These are phyloP conservation scores for Gallinago undulata DNA, from an alignment of 2,113 vertebrate species.

Conservation along the genomic window DNA sequence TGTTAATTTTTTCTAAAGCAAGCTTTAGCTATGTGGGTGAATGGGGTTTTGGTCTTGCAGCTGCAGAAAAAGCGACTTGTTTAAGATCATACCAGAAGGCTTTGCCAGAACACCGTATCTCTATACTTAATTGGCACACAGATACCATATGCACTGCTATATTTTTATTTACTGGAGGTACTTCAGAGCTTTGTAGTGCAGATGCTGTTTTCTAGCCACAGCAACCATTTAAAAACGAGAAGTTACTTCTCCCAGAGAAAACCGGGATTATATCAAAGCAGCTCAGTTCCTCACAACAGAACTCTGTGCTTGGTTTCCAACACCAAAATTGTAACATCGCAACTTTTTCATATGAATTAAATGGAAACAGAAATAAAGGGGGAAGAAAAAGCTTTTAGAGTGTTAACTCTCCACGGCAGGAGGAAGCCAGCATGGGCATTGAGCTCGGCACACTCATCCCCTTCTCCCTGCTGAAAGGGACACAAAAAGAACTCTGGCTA, in stretches of 20 bases:
- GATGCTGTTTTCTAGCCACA: not conserved
- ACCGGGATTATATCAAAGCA: constrained; percentile 15
- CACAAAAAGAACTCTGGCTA: constrained; percentile 70
- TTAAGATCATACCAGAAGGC: not conserved
- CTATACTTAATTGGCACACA: not conserved
- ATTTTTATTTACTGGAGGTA: not conserved
- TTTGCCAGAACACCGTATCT: not conserved
- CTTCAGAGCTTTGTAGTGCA: not conserved
- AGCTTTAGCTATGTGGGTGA: not conserved
- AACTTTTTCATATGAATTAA: constrained; percentile 59
- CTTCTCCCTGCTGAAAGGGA: constrained; percentile 67
- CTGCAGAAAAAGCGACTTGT: not conserved
- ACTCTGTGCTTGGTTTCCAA: constrained; percentile 22
- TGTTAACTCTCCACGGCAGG: constrained; percentile 54
- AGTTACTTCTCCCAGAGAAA: not conserved
- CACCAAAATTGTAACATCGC: constrained; percentile 15
- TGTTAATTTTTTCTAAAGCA: not conserved
- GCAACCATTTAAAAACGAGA: not conserved
- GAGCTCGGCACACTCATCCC: constrained; percentile 58
- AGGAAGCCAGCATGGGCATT: constrained; percentile 63
- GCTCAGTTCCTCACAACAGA: constrained; percentile 42
- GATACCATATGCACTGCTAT: not conserved
- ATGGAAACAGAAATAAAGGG: constrained; percentile 65
- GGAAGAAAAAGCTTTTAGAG: constrained; percentile 67
- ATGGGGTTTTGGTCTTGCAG: not conserved